Evolutionary conservation across 2,888 invertebrate genomes (phyloP).

Genomic region (Lasioglossum vierecki): DNA sequence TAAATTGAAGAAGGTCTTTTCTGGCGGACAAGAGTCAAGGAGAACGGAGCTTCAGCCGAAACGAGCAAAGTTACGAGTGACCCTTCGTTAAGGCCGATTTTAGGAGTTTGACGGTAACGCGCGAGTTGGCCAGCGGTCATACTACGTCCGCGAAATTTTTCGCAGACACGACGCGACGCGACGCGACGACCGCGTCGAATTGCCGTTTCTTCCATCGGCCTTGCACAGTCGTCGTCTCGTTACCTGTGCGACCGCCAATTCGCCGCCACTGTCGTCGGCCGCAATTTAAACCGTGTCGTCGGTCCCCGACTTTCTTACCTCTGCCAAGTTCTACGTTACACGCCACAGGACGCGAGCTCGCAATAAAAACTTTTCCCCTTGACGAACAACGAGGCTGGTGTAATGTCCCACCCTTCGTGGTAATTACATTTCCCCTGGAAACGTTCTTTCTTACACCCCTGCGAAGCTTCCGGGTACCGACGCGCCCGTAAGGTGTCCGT

Average conservation of each 20-base stretch:
- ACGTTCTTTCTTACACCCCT: background rate
- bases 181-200: background rate
- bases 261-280: slow-evolving; percentile 25
- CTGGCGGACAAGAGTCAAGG: slow-evolving; percentile 23
- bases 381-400: slow-evolving; percentile 1
- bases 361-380: slow-evolving; percentile 52
- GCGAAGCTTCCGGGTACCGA: background rate
- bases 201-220: slow-evolving; percentile 17
- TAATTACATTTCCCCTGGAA: slow-evolving; percentile 18
- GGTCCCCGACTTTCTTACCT: slow-evolving; percentile 39
- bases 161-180: slow-evolving; percentile 2
- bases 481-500: background rate
- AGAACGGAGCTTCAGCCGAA: slow-evolving; percentile 38
- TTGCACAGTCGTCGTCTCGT: slow-evolving; percentile 38
- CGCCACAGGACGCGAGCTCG: slow-evolving; percentile 20
- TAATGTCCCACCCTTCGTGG: background rate
- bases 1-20: slow-evolving; percentile 32
- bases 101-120: slow-evolving; percentile 51
- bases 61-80: slow-evolving; percentile 58
- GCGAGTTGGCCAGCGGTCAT: slow-evolving; percentile 51
- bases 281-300: slow-evolving; percentile 60
- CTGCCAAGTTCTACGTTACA: slow-evolving; percentile 51
- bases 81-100: slow-evolving; percentile 61
- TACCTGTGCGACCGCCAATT: slow-evolving; percentile 57
- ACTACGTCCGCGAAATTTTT: slow-evolving; percentile 45